A percentile compares a stretch with the other conserved stretches of the same genome.
These are phyloP conservation scores for Eulacestoma nigropectus DNA, from an alignment of 2,113 vertebrate species.

Conservation along the genomic window DNA sequence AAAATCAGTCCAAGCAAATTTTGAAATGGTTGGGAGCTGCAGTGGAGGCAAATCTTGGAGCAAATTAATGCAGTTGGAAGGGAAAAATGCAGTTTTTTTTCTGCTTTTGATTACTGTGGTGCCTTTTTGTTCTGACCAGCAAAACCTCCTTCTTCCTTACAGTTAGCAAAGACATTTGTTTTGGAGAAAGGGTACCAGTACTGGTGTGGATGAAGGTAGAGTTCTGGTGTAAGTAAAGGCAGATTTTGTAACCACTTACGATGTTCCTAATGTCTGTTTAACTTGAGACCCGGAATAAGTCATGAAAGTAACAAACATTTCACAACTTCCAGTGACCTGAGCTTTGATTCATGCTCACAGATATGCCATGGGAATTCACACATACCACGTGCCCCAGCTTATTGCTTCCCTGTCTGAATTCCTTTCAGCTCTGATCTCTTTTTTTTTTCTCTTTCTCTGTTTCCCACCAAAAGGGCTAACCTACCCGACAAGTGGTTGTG, in stretches of 20 bases:
- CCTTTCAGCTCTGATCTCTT: background rate
- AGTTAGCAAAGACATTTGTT: background rate
- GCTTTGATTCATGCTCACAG: background rate
- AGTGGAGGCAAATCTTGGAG: background rate
- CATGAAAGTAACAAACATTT: background rate
- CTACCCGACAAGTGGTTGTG: background rate
- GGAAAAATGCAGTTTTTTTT: background rate
- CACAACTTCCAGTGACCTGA: background rate
- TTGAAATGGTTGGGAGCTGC: background rate
- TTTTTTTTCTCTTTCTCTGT: background rate
- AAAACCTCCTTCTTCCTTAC: background rate
- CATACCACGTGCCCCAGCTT: background rate
- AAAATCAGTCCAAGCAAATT: background rate
- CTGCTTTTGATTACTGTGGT: background rate
- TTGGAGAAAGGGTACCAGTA: background rate
- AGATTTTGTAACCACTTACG: background rate
- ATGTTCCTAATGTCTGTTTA: background rate
- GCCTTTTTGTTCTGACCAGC: background rate
- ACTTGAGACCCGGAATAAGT: background rate
- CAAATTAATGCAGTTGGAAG: background rate
- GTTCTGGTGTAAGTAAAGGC: background rate
- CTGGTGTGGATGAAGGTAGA: background rate
- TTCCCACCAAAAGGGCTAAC: constrained; percentile 3
- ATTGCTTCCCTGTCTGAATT: background rate
- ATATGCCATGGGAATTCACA: background rate